Evolutionary conservation across 2,888 invertebrate species (phyloP).

Genomic region (Morpho achilles): DNA sequence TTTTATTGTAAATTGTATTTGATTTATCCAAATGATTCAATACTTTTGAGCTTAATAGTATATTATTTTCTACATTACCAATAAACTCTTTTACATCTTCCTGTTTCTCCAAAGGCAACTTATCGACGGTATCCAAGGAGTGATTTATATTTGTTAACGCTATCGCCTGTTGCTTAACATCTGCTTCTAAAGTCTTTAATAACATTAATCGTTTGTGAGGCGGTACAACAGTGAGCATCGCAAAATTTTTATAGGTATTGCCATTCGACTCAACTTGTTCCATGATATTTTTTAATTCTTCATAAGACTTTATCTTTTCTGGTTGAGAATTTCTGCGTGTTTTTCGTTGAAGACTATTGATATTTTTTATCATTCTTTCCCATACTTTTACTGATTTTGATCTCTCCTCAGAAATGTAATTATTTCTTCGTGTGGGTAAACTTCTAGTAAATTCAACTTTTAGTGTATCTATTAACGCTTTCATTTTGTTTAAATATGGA

Average conservation of each 20-base stretch:
- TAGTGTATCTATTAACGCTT: constrained; percentile 44
- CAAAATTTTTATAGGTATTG: constrained; percentile 47
- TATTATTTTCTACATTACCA: constrained; percentile 38
- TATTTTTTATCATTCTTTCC: constrained; percentile 54
- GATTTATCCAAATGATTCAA: constrained; percentile 33
- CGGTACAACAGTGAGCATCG: constrained; percentile 39
- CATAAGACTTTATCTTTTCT: constrained; percentile 37
- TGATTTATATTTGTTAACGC: constrained; percentile 41
- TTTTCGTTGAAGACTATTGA: constrained; percentile 34
- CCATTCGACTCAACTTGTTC: constrained; percentile 38
- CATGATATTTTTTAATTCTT: constrained; percentile 44
- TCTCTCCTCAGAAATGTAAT: constrained; percentile 28
- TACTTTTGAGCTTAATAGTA: constrained; percentile 44
- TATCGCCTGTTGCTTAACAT: constrained; percentile 39
- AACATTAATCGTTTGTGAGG: constrained; percentile 45
- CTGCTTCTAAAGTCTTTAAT: constrained; percentile 49
- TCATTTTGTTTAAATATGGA: constrained; percentile 38
- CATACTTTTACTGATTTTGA: constrained; percentile 58
- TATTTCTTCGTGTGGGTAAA: constrained; percentile 39
- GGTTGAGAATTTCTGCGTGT: constrained; percentile 39
- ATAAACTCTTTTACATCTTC: constrained; percentile 45
- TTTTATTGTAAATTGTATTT: constrained; percentile 20
- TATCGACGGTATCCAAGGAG: constrained; percentile 30
- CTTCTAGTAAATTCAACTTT: constrained; percentile 42
- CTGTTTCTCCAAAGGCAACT: constrained; percentile 34